Evolutionary conservation across 2,113 vertebrate species (phyloP).

Genomic region (Corythornis vintsioides): DNA sequence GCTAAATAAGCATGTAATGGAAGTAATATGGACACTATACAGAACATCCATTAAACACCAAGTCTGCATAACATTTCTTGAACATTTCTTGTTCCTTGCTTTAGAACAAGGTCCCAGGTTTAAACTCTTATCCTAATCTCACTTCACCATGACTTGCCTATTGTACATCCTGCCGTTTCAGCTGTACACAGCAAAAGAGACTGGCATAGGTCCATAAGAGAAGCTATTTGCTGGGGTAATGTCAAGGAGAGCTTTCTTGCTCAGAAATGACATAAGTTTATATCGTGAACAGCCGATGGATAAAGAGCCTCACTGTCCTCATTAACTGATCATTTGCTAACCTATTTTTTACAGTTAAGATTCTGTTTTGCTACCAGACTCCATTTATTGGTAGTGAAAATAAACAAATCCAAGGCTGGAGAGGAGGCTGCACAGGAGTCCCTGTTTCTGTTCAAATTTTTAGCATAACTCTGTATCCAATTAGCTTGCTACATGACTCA

Average conservation of each 20-base stretch:
- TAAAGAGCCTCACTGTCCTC: rapidly evolving
- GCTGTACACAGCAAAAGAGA: not conserved
- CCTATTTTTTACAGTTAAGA: not conserved
- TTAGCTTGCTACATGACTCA: not conserved
- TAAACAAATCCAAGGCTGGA: not conserved
- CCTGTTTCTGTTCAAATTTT: not conserved
- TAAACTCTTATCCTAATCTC: not conserved
- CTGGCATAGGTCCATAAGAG: rapidly evolving
- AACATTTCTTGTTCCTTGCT: not conserved
- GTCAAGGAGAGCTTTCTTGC: not conserved
- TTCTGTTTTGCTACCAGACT: not conserved
- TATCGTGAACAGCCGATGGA: not conserved
- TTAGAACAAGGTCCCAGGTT: not conserved
- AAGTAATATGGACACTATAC: not conserved
- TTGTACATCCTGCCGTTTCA: not conserved
- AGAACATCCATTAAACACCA: not conserved
- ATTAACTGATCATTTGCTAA: not conserved
- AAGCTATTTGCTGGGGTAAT: not conserved
- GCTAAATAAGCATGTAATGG: not conserved
- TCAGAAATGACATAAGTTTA: not conserved
- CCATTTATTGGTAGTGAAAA: not conserved
- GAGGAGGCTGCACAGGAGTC: not conserved
- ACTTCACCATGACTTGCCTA: not conserved
- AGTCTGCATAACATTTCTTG: not conserved
- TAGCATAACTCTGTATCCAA: constrained; percentile 11